Evolutionary conservation across 53 echinoderm and acorn worm species (phyloP).

Genomic region (Holothuria scabra): DNA sequence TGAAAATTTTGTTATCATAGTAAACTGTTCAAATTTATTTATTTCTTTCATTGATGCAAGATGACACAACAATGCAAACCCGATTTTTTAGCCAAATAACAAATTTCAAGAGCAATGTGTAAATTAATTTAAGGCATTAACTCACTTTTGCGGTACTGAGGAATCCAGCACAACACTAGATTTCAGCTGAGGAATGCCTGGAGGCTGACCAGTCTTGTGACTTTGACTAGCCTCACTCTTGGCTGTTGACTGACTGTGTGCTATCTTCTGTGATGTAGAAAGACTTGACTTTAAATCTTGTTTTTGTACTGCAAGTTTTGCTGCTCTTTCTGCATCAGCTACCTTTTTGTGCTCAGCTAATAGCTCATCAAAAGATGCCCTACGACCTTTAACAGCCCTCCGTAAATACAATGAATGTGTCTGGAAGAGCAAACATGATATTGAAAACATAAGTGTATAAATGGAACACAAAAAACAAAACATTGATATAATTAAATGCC

Average conservation of each 20-base stretch:
- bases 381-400: conserved; percentile 83
- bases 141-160: conserved; percentile 48
- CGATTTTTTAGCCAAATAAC: too few species aligned
- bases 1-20: too few species aligned
- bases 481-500: not conserved
- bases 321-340: conserved; percentile 76
- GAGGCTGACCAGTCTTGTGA: conserved; percentile 46
- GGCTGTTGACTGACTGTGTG: not conserved
- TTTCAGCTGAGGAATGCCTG: conserved; percentile 36
- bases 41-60: too few species aligned
- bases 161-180: conserved; percentile 45
- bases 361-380: conserved; percentile 87
- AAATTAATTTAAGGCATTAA: not conserved
- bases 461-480: not conserved
- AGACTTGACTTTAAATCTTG: not conserved
- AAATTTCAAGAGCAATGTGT: too few species aligned
- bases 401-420: conserved; percentile 91
- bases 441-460: not conserved
- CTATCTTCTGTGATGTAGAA: conserved; percentile 9
- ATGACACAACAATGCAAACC: too few species aligned
- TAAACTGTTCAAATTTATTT: too few species aligned
- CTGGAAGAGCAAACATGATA: conserved; percentile 41
- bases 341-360: conserved; percentile 90
- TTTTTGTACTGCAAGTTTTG: conserved; percentile 56
- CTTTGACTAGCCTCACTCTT: conserved; percentile 33